Evolutionary conservation across 2,797 vertebrate species (phyloP).

Genomic region (Oreochromis mossambicus): DNA sequence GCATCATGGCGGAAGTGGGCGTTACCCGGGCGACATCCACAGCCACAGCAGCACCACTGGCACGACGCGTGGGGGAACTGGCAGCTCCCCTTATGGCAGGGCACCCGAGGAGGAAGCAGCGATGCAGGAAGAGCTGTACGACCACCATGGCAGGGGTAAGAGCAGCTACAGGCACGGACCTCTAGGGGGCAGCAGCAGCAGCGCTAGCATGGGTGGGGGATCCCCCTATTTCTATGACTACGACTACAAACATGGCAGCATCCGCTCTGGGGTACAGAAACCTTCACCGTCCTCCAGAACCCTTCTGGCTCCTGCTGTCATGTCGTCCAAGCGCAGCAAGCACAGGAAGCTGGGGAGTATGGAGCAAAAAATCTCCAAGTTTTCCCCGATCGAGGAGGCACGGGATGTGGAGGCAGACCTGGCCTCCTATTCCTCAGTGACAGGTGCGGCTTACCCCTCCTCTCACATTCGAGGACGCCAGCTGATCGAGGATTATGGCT

Average conservation of each 20-base stretch:
- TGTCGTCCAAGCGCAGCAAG: conserved; percentile 95
- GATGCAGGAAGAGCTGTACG: conserved; percentile 91
- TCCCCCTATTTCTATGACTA: conserved; percentile 87
- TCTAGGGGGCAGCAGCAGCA: conserved; percentile 80
- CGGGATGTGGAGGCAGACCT: conserved; percentile 96
- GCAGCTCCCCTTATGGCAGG: conserved; percentile 89
- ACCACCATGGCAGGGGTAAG: conserved; percentile 89
- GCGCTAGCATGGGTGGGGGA: conserved; percentile 76
- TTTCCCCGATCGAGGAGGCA: conserved; percentile 98
- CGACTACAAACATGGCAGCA: conserved; percentile 80
- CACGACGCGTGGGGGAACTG: conserved; percentile 68
- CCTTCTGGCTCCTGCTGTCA: conserved; percentile 86
- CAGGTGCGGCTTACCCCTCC: conserved; percentile 65
- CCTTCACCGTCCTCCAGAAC: conserved; percentile 83
- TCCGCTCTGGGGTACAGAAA: conserved; percentile 79
- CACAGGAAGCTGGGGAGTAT: conserved; percentile 92
- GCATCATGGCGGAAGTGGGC: conserved; percentile 80
- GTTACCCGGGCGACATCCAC: conserved; percentile 72
- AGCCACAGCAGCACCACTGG: conserved; percentile 75
- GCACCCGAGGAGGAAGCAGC: conserved; percentile 88
- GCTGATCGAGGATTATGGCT: conserved; percentile 75
- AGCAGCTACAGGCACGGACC: conserved; percentile 89
- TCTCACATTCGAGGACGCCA: conserved; percentile 69
- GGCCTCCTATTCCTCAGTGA: conserved; percentile 83
- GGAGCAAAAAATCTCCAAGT: conserved; percentile 99